Evolutionary conservation across 2,113 vertebrate species (phyloP).

Genomic region (Onychostoma macrolepis): DNA sequence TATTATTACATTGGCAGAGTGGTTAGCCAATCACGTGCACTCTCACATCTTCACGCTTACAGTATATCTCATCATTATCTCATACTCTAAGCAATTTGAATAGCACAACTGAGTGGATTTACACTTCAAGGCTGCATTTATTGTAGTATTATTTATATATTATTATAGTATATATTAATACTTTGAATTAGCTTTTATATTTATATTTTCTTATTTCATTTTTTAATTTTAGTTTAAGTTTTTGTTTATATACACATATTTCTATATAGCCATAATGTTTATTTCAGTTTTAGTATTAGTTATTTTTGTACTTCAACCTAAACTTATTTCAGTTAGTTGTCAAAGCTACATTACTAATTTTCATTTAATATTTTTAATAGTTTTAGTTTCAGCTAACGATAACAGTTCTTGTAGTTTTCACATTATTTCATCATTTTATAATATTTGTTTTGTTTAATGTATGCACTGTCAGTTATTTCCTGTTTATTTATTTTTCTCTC

Average conservation of each 20-base stretch:
- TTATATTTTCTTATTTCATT: background rate
- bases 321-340: background rate
- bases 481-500: slow-evolving; percentile 2
- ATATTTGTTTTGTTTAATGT: background rate
- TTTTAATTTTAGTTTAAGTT: background rate
- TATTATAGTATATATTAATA: background rate
- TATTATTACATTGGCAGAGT: background rate
- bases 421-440: background rate
- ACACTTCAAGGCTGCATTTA: background rate
- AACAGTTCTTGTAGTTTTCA: background rate
- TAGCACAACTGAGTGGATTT: background rate
- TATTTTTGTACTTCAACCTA: background rate
- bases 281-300: background rate
- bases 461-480: background rate
- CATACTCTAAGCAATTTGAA: background rate
- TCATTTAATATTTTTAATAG: background rate
- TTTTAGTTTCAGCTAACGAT: background rate
- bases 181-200: background rate
- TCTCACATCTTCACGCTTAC: background rate
- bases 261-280: background rate
- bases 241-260: background rate
- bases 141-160: background rate
- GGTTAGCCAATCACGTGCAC: background rate
- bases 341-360: background rate
- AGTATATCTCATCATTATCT: background rate